Conservation (phyloP, 2,888 invertebrate species). For the Xylota segnis region DNA sequence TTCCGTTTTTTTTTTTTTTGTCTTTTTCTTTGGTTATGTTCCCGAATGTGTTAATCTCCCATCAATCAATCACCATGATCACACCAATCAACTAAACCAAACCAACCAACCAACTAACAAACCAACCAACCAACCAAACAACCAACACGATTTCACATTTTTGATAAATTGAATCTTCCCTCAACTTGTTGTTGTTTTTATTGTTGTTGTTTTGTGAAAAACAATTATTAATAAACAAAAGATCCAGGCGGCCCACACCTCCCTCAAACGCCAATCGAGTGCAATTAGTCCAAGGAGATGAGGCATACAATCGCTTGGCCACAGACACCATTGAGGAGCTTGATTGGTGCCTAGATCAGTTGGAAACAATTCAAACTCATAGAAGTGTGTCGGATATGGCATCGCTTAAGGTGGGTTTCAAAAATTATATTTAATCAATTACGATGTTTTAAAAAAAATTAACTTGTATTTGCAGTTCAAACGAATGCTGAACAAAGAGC, state of each 20-base stretch:
- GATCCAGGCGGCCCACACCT: constrained; percentile 84
- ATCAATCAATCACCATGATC: constrained; percentile 39
- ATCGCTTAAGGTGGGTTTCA: constrained; percentile 94
- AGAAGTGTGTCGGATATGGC: constrained; percentile 99
- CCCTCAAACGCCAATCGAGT: constrained; percentile 85
- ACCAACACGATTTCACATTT: constrained; percentile 28
- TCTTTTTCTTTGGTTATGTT: constrained; percentile 37
- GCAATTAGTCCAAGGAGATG: constrained; percentile 87
- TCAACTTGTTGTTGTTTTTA: constrained; percentile 68
- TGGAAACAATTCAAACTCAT: constrained; percentile 99
- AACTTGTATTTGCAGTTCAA: constrained; percentile 92
- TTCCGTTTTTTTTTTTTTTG: constrained; percentile 15
- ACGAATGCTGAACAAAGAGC: constrained; percentile 99
- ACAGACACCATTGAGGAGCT: constrained; percentile 99
- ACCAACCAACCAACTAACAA: too few species aligned
- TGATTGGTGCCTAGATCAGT: constrained; percentile 99
- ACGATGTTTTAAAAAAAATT: neutral
- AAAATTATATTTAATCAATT: neutral
- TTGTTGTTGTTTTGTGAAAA: constrained; percentile 77
- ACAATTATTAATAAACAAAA: constrained; percentile 79
- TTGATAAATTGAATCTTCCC: constrained; percentile 21
- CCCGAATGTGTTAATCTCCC: constrained; percentile 64
- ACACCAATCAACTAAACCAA: constrained; percentile 44
- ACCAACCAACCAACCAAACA: constrained; percentile 19
- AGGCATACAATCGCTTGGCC: constrained; percentile 96